Percentiles rank a stretch among this genome's conserved stretches.
Evolutionary conservation across 2,888 invertebrate species (phyloP).

Genomic region (Dione juno): DNA sequence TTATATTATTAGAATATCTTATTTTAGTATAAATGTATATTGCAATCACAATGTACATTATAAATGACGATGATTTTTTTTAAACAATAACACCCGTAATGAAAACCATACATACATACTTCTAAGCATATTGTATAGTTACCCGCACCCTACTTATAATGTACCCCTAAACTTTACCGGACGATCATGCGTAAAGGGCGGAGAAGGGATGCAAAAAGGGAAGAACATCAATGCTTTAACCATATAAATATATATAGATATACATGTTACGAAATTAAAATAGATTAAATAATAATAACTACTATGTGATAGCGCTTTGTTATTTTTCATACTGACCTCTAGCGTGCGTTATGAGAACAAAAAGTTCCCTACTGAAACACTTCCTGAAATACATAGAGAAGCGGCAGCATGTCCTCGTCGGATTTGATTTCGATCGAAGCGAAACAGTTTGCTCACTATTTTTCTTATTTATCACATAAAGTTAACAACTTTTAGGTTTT

Average conservation of each 20-base stretch:
- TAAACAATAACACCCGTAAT: not conserved
- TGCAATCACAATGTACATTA: not conserved
- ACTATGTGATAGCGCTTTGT: conserved; percentile 45
- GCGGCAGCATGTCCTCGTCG: conserved; percentile 72
- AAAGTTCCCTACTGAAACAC: conserved; percentile 79
- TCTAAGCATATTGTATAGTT: conserved; percentile 40
- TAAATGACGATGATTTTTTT: not conserved
- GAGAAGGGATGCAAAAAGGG: conserved; percentile 81
- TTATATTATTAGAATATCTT: no score
- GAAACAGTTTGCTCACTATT: conserved; percentile 67
- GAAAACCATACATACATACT: conserved; percentile 24
- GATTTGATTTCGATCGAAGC: conserved; percentile 73
- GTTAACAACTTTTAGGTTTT: conserved; percentile 57
- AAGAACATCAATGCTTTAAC: conserved; percentile 80
- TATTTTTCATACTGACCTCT: conserved; percentile 76
- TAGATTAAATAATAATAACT: conserved; percentile 31
- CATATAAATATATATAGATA: conserved; percentile 60
- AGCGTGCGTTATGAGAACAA: conserved; percentile 77
- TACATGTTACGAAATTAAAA: conserved; percentile 44
- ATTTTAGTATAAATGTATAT: no score
- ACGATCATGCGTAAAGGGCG: conserved; percentile 84
- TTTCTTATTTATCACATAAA: conserved; percentile 65
- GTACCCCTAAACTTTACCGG: conserved; percentile 81
- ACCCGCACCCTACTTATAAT: conserved; percentile 71
- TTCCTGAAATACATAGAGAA: conserved; percentile 79